Percentiles rank a stretch among this genome's conserved stretches.
Evolutionary conservation across 64 coral and sea anemone genomes (phyloP).

Genomic region (Hydrozoanthus tunicans): DNA sequence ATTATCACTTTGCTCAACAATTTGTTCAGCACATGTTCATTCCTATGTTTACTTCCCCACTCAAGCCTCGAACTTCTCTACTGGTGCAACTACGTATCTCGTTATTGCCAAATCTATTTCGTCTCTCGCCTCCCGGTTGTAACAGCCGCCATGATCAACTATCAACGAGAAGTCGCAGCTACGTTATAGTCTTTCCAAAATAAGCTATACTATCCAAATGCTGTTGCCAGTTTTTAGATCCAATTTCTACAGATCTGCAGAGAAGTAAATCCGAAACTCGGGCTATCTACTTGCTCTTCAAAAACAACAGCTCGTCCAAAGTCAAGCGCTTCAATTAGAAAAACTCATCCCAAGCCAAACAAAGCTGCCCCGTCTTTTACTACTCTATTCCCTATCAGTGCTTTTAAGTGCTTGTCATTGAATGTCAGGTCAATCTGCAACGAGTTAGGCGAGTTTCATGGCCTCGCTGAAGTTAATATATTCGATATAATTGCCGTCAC

Average conservation of each 20-base stretch:
- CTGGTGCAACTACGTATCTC: background rate
- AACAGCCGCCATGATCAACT: slow-evolving; percentile 13
- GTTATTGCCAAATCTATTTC: background rate
- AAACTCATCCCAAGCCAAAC: slow-evolving; percentile 15
- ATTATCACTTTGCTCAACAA: background rate
- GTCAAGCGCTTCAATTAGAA: slow-evolving; percentile 1
- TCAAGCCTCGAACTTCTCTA: background rate
- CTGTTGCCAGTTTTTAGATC: slow-evolving; percentile 23
- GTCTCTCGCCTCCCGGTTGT: slow-evolving; percentile 11
- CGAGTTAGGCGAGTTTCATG: slow-evolving; percentile 37
- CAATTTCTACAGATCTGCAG: slow-evolving; percentile 7
- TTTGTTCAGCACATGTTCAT: background rate
- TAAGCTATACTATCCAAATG: slow-evolving; percentile 20
- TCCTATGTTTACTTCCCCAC: background rate
- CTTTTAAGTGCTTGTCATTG: slow-evolving; percentile 3
- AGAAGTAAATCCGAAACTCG: slow-evolving; percentile 9
- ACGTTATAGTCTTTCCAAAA: background rate
- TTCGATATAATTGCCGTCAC: slow-evolving; percentile 59
- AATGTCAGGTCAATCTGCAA: slow-evolving; percentile 47
- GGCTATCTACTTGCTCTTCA: slow-evolving; percentile 2
- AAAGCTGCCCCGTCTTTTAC: background rate
- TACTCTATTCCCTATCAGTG: background rate
- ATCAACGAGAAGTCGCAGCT: background rate
- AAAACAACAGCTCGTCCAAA: background rate
- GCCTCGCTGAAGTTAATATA: slow-evolving; percentile 11